These are phyloP conservation scores for Drosophila trichaetosa DNA, from an alignment of 2,888 invertebrate genomes.

Conservation along the genomic window DNA sequence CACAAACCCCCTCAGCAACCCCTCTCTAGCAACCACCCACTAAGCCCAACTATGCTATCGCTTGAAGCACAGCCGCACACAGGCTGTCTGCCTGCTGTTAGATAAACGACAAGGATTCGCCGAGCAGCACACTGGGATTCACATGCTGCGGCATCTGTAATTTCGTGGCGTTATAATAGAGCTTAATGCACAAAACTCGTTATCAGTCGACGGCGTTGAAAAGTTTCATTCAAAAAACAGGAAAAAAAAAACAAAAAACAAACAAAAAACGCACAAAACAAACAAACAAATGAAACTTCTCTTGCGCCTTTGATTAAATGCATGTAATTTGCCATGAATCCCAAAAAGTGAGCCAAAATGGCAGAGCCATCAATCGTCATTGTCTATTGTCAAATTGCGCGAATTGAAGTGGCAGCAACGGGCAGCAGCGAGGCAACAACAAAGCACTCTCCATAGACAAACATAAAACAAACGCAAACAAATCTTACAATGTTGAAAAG, in stretches of 20 bases:
- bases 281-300: conserved; percentile 66
- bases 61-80: conserved; percentile 18
- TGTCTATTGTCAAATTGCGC: conserved; percentile 72
- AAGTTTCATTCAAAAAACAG: conserved; percentile 43
- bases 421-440: conserved; percentile 1
- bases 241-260: not conserved
- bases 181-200: conserved; percentile 79
- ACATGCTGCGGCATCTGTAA: conserved; percentile 59
- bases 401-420: conserved; percentile 54
- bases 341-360: conserved; percentile 18
- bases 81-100: conserved; percentile 56
- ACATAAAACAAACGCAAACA: conserved; percentile 26
- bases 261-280: conserved; percentile 14
- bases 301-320: conserved; percentile 72
- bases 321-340: conserved; percentile 66
- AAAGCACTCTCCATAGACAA: conserved; percentile 52
- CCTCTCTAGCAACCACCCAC: not conserved
- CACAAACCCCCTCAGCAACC: conserved; percentile 26
- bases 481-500: conserved; percentile 33
- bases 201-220: conserved; percentile 72
- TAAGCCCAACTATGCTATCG: conserved; percentile 24
- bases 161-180: conserved; percentile 72
- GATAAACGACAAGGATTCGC: conserved; percentile 76
- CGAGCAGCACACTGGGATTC: conserved; percentile 27
- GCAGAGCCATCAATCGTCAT: conserved; percentile 67